phyloP scores from a whole-genome alignment of 2,888 invertebrate species.

The Trachelus stipa region DNA sequence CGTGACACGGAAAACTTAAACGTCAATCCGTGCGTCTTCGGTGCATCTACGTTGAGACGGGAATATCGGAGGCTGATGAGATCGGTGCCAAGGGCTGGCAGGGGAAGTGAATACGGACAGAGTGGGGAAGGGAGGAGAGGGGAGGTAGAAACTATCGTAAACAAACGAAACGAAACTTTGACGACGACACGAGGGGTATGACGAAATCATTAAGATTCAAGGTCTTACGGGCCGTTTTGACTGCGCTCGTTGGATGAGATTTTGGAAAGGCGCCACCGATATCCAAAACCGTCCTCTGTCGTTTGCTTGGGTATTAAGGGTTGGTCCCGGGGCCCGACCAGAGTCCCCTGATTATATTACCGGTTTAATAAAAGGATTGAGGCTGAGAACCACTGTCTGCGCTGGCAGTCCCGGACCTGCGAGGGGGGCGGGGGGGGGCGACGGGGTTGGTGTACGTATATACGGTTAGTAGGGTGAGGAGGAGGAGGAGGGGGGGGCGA shows the following conservation, averaged over 20 bases:
- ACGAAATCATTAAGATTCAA: neutral
- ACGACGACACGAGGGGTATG: neutral
- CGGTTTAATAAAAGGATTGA: slow-evolving; percentile 37
- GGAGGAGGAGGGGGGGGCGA: slow-evolving; percentile 55
- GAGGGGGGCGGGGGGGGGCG: slow-evolving; percentile 38
- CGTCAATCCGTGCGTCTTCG: neutral
- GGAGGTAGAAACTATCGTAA: neutral
- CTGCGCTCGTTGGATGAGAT: neutral
- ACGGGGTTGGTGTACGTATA: slow-evolving; percentile 43
- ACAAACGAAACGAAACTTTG: neutral
- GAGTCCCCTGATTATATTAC: neutral
- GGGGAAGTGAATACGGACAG: too few species aligned
- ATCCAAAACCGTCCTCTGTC: neutral
- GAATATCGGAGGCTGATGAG: neutral
- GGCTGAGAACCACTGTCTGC: slow-evolving; percentile 58
- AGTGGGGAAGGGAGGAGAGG: rapidly evolving
- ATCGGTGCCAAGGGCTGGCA: neutral
- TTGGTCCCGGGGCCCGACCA: neutral
- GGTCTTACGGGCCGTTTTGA: neutral
- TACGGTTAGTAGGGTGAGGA: slow-evolving; percentile 37
- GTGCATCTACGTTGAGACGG: neutral
- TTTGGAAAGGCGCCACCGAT: neutral
- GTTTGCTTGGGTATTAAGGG: neutral
- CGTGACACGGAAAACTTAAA: neutral
- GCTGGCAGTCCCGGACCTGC: slow-evolving; percentile 53